phyloP scores from a whole-genome alignment of 2,888 invertebrate species.

The Prosapia bicincta region DNA sequence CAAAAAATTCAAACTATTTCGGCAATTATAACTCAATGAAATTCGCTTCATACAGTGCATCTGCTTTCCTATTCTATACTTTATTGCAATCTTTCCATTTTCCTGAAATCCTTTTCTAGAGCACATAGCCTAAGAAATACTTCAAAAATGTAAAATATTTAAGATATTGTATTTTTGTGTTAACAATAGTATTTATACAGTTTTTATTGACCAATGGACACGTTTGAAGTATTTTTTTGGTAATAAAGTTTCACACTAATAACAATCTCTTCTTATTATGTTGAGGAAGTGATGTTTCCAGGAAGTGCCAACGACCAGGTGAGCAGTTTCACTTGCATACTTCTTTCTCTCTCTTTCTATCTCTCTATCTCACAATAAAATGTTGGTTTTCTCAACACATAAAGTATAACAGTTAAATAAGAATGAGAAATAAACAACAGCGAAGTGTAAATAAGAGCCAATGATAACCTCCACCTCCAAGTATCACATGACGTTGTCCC shows the following conservation, averaged over 20 bases:
- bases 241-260: not conserved
- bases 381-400: not conserved
- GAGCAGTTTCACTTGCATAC: not conserved
- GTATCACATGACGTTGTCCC: conserved; percentile 56
- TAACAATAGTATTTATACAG: too few species aligned
- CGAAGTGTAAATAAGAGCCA: conserved; percentile 1
- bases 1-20: too few species aligned
- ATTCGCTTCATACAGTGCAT: not conserved
- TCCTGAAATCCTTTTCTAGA: not conserved
- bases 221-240: conserved; percentile 2
- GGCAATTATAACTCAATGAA: too few species aligned
- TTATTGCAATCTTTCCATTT: not conserved
- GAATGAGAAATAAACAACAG: conserved; percentile 6
- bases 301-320: not conserved
- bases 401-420: conserved; percentile 17
- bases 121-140: not conserved
- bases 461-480: conserved; percentile 51
- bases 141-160: not conserved
- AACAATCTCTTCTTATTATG: not conserved
- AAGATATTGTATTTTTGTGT: too few species aligned
- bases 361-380: not conserved
- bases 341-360: not conserved
- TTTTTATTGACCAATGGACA: too few species aligned
- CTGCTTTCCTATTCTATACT: not conserved
- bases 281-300: not conserved